A percentile compares a stretch with the other conserved stretches of the same genome.
These are phyloP conservation scores for Corythornis madagascariensis DNA, from an alignment of 2,113 vertebrate species.

Conservation along the genomic window DNA sequence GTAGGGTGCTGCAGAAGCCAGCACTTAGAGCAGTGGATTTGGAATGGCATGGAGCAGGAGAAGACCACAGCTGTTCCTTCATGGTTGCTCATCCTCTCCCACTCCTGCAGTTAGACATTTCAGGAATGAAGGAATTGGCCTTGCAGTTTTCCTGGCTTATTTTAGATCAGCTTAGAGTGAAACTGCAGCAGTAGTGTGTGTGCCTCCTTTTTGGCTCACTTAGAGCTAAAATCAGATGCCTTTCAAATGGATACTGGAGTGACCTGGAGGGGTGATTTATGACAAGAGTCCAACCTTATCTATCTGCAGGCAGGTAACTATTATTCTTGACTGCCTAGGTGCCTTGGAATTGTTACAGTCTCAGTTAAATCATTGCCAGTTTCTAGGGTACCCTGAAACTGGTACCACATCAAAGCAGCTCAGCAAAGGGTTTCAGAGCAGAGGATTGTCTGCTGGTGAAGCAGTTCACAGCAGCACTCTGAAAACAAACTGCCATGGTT, in stretches of 20 bases:
- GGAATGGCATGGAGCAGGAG: neutral
- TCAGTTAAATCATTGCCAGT: neutral
- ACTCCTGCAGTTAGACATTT: constrained; percentile 14
- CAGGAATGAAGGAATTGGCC: neutral
- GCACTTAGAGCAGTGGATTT: neutral
- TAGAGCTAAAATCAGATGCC: neutral
- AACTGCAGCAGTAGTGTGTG: neutral
- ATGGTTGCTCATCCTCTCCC: constrained; percentile 42
- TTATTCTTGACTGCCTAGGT: neutral
- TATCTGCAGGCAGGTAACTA: neutral
- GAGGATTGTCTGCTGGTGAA: neutral
- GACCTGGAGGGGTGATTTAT: neutral
- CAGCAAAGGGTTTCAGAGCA: neutral
- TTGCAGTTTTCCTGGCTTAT: constrained; percentile 14
- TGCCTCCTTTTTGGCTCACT: constrained; percentile 14
- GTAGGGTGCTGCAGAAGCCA: neutral
- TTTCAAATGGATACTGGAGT: neutral
- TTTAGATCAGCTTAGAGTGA: constrained; percentile 20
- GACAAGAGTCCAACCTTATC: neutral
- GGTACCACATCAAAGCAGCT: neutral
- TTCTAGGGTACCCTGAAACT: neutral
- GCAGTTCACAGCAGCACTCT: neutral
- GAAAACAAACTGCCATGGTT: neutral
- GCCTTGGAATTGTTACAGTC: neutral
- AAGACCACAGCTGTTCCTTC: constrained; percentile 30